Conservation (phyloP, 2,113 vertebrate species). For the Gambusia affinis region DNA sequence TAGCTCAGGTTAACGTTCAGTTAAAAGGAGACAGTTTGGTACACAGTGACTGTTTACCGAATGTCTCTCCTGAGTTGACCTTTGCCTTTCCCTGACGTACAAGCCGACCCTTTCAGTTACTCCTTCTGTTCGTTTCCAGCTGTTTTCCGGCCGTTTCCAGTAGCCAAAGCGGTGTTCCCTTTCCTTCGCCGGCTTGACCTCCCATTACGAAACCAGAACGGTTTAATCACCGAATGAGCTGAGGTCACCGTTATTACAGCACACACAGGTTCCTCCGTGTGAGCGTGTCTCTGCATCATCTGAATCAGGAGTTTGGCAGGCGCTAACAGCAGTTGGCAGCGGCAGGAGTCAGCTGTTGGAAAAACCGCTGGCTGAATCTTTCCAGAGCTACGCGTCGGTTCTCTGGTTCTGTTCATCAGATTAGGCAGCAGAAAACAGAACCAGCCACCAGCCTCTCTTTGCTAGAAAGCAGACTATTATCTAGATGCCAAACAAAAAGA, state of each 20-base stretch:
- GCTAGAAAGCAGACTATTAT: slow-evolving; percentile 8
- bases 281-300: slow-evolving; percentile 19
- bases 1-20: not conserved
- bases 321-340: slow-evolving; percentile 54
- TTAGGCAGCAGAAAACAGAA: slow-evolving; percentile 42
- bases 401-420: slow-evolving; percentile 44
- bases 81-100: not conserved
- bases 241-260: slow-evolving; percentile 54
- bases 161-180: slow-evolving; percentile 29
- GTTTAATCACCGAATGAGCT: slow-evolving; percentile 48
- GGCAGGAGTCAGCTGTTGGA: slow-evolving; percentile 58
- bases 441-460: slow-evolving; percentile 6
- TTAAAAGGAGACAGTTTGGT: slow-evolving; percentile 22
- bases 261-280: slow-evolving; percentile 16
- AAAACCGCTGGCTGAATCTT: slow-evolving; percentile 59
- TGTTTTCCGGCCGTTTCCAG: slow-evolving; percentile 18
- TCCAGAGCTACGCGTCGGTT: slow-evolving; percentile 56
- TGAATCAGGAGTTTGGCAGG: slow-evolving; percentile 57
- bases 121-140: slow-evolving; percentile 12
- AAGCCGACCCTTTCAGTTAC: too few species aligned
- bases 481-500: not conserved
- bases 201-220: slow-evolving; percentile 24
- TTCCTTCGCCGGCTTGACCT: slow-evolving; percentile 32
- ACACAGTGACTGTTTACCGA: slow-evolving; percentile 5
- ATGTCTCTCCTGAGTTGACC: slow-evolving; percentile 2